Base-by-base conservation (phyloP, 2,888 invertebrate species). In the Melanotus villosus region DNA sequence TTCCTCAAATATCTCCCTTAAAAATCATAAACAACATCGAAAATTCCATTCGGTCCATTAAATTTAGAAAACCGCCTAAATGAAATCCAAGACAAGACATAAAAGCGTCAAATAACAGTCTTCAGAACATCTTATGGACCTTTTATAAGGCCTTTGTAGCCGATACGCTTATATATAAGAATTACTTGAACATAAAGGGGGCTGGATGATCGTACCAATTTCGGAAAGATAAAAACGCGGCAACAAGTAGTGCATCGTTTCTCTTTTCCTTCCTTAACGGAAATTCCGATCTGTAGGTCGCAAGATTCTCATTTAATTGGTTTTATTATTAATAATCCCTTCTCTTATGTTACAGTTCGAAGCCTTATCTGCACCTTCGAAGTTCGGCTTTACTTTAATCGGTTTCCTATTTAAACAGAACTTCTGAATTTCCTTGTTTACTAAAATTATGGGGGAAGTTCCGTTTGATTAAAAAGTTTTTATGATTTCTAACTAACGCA, bases 161-260 rank as follows among this genome's bases (percentile, higher is more conserved):
- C 19, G 52, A 52, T 52, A 52, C 16, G 30, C 32, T 18, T 52
- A 12, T 52, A 18, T 52, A 18, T 32, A 32, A 14, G 52, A 52
- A 30, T 30, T 52, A 52, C 34, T 18, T 4, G 12, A 23, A 52
- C 16, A 18, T 16, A 52, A 52, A 50, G 14, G 32, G 52, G 10
- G 12, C 18, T 16, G 32, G 23, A 12, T 32, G 32, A 32, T 32
- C 7, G 52, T 16, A 26, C 32, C 52, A 52, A 30, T 52, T 52
- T 52, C 18, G 2, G 5, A 7, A 52, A 32, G 32, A 52, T 52
- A 52, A 52, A 32, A 52, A 32, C 18, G 16, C 32, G 52, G 52
- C 52, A 52, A 52, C 52, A 52, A 52, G 52, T 52, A 52, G 52
- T 30, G 9, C 30, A 32, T 16, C 52, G 26, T 52, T 52, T 52